phyloP scores from a whole-genome alignment of 1,140 invertebrate species.

The Chironomus tepperi region DNA sequence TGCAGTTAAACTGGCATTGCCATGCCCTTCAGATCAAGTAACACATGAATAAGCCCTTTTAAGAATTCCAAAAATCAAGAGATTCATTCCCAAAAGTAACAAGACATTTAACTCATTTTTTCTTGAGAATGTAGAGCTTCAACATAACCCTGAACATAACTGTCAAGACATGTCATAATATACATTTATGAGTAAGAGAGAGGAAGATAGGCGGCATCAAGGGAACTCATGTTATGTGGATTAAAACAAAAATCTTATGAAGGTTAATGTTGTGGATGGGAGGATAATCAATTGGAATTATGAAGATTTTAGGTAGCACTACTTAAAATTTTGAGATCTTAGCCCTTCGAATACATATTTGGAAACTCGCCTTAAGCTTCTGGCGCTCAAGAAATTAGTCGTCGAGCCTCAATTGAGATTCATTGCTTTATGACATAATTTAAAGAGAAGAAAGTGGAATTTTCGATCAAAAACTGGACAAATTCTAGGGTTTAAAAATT shows the following conservation, averaged over 20 bases:
- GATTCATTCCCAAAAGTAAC: not conserved
- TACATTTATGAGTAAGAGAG: not conserved
- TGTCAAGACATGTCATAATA: not conserved
- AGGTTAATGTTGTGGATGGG: not conserved
- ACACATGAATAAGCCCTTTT: too few species aligned
- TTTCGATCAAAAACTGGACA: too few species aligned
- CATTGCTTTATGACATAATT: too few species aligned
- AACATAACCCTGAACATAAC: not conserved
- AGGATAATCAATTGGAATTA: not conserved
- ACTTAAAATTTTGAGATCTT: not conserved
- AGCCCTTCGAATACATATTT: not conserved
- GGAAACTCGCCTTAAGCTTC: not conserved
- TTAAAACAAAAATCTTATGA: not conserved
- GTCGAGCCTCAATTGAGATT: too few species aligned
- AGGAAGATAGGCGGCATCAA: not conserved
- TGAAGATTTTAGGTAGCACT: not conserved
- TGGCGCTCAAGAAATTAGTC: too few species aligned
- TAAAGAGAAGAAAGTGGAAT: too few species aligned
- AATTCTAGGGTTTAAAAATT: too few species aligned
- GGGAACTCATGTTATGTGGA: not conserved
- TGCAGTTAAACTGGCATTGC: too few species aligned
- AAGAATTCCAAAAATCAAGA: too few species aligned
- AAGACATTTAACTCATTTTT: not conserved
- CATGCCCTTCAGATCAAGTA: too few species aligned
- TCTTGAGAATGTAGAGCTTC: not conserved